phyloP scores from a whole-genome alignment of 2,797 vertebrate species.

The Fistularia commersonii region DNA sequence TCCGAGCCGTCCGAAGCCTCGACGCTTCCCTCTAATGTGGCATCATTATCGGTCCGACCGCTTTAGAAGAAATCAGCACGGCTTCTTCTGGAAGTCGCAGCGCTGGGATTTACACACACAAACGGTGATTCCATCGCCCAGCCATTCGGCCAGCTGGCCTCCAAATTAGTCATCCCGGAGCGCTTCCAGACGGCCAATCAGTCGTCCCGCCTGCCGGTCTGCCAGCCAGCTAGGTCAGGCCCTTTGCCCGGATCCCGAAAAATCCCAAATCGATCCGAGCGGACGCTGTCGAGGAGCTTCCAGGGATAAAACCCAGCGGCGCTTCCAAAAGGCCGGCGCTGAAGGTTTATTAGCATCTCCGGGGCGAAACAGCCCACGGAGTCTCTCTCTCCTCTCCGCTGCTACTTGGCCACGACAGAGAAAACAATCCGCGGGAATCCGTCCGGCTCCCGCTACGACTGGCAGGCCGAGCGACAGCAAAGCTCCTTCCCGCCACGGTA shows the following conservation, averaged over 20 bases:
- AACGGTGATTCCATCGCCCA: constrained; percentile 26
- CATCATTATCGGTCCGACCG: constrained; percentile 3
- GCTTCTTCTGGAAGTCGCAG: constrained; percentile 21
- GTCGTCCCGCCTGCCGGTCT: constrained; percentile 14
- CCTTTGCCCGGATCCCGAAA: constrained; percentile 39
- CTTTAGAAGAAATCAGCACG: constrained; percentile 24
- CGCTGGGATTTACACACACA: constrained; percentile 10
- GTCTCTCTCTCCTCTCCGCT: no score
- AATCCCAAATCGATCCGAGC: constrained; percentile 24
- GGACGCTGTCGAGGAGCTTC: background rate
- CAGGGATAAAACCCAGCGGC: no score
- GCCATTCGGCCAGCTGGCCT: constrained; percentile 25
- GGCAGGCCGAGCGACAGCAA: no score
- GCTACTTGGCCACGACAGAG: no score
- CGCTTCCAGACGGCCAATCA: constrained; percentile 28
- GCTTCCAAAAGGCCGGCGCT: no score
- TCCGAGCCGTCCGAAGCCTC: constrained; percentile 13
- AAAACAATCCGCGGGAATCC: no score
- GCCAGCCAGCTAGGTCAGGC: constrained; percentile 45
- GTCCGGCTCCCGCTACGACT: no score
- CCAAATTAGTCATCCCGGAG: constrained; percentile 31
- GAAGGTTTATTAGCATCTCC: no score
- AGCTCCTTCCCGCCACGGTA: no score
- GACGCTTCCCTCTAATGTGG: constrained; percentile 6
- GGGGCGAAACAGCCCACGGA: no score